Base-by-base conservation (phyloP, 2,797 vertebrate species). In the Muscicapa striata region DNA sequence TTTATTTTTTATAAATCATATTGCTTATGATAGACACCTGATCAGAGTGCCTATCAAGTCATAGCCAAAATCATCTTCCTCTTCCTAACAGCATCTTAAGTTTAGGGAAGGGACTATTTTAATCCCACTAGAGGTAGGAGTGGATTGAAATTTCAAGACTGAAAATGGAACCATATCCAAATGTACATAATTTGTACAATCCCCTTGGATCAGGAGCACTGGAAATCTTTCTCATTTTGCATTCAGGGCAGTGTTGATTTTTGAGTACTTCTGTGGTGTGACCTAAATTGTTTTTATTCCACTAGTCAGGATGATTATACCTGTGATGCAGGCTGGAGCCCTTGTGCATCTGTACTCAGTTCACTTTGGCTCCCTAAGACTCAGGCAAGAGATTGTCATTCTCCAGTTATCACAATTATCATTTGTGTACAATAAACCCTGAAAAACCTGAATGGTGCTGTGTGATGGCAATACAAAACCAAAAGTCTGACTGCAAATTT, bases 211-310 rank as follows among this genome's bases (percentile, higher is more conserved):
- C 48, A 82, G 40, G 13, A 74, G 16, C 11, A 4, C 36, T 63
- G 26, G 21, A n/a, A 76, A 82, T 3, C 8, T 74, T 58, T 54
- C 38, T 52, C 27, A 89, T 93, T 96, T 93, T 63, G 57, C 72
- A 91, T 91, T 94, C 87, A 91, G 30, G 48, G 22, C 34, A 40
- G 20, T 85, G 58, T 87, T 96, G 87, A 83, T 80, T 92, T 80
- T 91, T 87, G 40, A 90, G 55, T 76, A 41, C 13, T 76, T 90
- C 80, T 78, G 17, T 36, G 40, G 24, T 74, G 61, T 66, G 61
- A 83, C 59, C 38, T 83, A 64, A 90, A 70, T 67, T 2, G 8
- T 29, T 89, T 94, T 91, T 83, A 54, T 67, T 46, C 21, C 32
- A 9, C 15, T 46, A 17, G 36, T 52, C 52, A 80, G 45, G 41